A percentile compares a stretch with the other conserved stretches of the same genome.
Conservation (phyloP, 2,797 vertebrate species). For the Notamacropus eugenii region DNA sequence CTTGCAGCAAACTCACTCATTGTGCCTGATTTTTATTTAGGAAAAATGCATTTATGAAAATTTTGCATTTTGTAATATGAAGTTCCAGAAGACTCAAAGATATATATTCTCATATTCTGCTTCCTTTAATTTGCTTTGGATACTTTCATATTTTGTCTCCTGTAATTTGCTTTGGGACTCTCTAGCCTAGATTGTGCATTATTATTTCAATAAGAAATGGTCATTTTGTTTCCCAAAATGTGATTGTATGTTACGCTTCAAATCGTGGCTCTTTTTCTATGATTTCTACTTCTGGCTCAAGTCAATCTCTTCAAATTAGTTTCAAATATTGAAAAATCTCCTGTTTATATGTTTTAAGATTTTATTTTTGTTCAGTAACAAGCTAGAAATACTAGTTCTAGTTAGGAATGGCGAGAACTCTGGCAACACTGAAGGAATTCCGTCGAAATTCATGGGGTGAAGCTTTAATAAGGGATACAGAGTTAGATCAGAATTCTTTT, state of each 20-base stretch:
- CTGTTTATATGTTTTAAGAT: neutral
- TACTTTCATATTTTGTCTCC: slow-evolving; percentile 58
- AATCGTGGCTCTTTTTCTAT: slow-evolving; percentile 52
- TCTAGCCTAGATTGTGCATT: slow-evolving; percentile 47
- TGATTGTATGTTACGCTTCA: slow-evolving; percentile 57
- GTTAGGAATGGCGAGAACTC: neutral
- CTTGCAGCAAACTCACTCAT: slow-evolving; percentile 28
- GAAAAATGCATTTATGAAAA: slow-evolving; percentile 38
- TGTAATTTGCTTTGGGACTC: slow-evolving; percentile 59
- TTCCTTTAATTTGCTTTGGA: slow-evolving; percentile 60
- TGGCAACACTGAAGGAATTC: slow-evolving; percentile 25
- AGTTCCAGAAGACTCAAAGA: slow-evolving; percentile 57
- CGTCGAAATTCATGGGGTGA: neutral
- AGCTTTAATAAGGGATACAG: neutral
- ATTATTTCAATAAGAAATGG: slow-evolving; percentile 63
- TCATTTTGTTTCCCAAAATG: slow-evolving; percentile 55
- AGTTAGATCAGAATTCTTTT: slow-evolving; percentile 35
- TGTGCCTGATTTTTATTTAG: slow-evolving; percentile 46
- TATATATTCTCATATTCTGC: slow-evolving; percentile 60
- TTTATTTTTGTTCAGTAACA: slow-evolving; percentile 44
- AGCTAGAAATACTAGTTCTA: neutral
- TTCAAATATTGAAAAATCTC: slow-evolving; percentile 62
- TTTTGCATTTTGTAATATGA: slow-evolving; percentile 40
- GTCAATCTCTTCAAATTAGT: slow-evolving; percentile 49
- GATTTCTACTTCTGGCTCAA: slow-evolving; percentile 53